Conservation (phyloP, 2,113 vertebrate genomes). For the Numenius arquata region DNA sequence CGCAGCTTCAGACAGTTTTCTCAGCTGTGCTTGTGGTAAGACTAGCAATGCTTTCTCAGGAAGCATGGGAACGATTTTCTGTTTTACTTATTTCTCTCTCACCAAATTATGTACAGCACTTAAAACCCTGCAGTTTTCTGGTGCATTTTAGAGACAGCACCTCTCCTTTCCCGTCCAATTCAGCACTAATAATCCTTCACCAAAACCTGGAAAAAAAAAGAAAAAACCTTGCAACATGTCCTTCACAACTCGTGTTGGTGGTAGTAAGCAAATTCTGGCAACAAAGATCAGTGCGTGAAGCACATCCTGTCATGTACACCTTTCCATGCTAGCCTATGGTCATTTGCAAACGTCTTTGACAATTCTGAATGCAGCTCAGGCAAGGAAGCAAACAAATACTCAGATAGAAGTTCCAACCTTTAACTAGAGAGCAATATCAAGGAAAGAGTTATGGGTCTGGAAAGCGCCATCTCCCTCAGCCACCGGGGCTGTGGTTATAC, state of each 20-base stretch:
- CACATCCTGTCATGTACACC: no score
- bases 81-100: background rate
- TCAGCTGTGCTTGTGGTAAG: background rate
- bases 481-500: fast-evolving
- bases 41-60: background rate
- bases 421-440: background rate
- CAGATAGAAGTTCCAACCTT: background rate
- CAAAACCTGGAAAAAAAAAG: background rate
- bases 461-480: background rate
- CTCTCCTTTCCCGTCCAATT: background rate
- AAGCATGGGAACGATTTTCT: background rate
- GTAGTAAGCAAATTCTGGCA: background rate
- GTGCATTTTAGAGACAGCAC: background rate
- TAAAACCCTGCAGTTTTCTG: background rate
- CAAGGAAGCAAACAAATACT: background rate
- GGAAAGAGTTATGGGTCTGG: fast-evolving
- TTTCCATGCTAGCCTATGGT: background rate
- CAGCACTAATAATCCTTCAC: background rate
- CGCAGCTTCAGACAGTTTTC: background rate
- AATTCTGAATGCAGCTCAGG: background rate
- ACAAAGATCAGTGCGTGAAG: background rate
- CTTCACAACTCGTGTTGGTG: background rate
- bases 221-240: background rate
- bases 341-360: background rate
- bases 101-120: background rate